These are phyloP conservation scores for Phyllotreta striolata DNA, from an alignment of 2,888 invertebrate species.

Conservation along the genomic window DNA sequence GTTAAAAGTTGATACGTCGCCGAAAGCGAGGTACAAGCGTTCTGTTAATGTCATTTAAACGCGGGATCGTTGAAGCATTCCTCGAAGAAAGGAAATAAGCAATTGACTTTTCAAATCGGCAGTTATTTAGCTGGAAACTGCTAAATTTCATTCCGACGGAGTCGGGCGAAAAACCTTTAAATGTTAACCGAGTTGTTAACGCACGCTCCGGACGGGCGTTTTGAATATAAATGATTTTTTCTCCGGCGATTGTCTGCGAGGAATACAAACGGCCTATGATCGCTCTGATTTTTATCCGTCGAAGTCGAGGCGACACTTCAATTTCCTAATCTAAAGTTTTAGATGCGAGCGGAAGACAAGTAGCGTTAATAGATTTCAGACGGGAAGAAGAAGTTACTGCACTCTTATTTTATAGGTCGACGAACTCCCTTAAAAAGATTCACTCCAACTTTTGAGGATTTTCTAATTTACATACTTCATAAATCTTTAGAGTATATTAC, in stretches of 20 bases:
- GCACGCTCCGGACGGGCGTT: constrained; percentile 26
- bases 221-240: constrained; percentile 32
- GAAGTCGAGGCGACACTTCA: constrained; percentile 10
- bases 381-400: too few relatives aligned
- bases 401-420: too few relatives aligned
- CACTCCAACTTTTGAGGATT: too few relatives aligned
- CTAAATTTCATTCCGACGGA: constrained; percentile 45
- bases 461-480: too few relatives aligned
- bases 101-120: constrained; percentile 57
- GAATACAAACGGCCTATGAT: constrained; percentile 21
- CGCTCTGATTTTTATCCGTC: constrained; percentile 10
- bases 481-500: too few relatives aligned
- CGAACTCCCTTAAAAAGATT: neutral
- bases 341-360: constrained; percentile 2
- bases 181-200: constrained; percentile 44
- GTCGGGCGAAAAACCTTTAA: constrained; percentile 43
- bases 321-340: constrained; percentile 14
- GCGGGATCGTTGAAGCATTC: constrained; percentile 54
- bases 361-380: constrained; percentile 4
- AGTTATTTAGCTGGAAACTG: constrained; percentile 47
- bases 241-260: constrained; percentile 5
- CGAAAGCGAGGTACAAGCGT: constrained; percentile 46
- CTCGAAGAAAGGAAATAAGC: constrained; percentile 55
- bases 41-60: constrained; percentile 57
- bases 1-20: constrained; percentile 37